Evolutionary conservation across 2,888 invertebrate genomes (phyloP), one percentile per base, ranked within the genome.

Genomic region (Tenthredo notha): DNA sequence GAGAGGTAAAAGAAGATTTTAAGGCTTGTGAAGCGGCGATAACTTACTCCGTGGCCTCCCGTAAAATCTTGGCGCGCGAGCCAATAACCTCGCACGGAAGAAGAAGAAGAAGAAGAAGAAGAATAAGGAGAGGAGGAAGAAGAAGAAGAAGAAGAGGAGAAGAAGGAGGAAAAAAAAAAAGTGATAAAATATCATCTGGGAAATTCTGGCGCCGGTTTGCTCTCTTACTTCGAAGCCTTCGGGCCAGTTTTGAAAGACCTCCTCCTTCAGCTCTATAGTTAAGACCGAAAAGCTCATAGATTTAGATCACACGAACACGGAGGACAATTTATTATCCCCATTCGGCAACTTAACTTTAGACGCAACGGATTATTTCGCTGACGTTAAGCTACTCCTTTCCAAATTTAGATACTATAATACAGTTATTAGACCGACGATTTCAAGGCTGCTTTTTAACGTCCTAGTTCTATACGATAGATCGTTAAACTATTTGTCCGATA

Each of bases 11-110:
- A 29, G 67, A 83, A 50, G 80, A 21, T 61, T 80, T 80, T 61
- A 80, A 61, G 80, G 61, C 21, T 80, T 21, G 61, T 21, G 80
- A 40, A 61, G 15, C 65, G 83, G 67, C 83, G 67, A 83, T 83
- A 65, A 83, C 83, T 83, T 83, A 67, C 83, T 65, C 33, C 67
- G 83, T 33, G 67, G 83, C 70, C 70, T 83, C 83, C 67, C 65
- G 83, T 67, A 65, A 70, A 50, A 83, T 83, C 83, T 83, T 83
- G 83, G 83, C 83, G 43, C 67, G 10, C 25, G 83, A 83, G 83
- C 83, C 83, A 83, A 83, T 70, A 83, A 83, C 83, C 83, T 83
- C 83, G 83, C 15, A 47, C 29, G 12, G 21, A 43, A 33, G 40
- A 40, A 43, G n/a, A 65, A 65, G 40, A 65, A 65, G 40, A 65